Percentiles rank a stretch among this genome's conserved stretches.
Evolutionary conservation across 2,113 vertebrate genomes (phyloP).

Genomic region (Brachirus orientalis): DNA sequence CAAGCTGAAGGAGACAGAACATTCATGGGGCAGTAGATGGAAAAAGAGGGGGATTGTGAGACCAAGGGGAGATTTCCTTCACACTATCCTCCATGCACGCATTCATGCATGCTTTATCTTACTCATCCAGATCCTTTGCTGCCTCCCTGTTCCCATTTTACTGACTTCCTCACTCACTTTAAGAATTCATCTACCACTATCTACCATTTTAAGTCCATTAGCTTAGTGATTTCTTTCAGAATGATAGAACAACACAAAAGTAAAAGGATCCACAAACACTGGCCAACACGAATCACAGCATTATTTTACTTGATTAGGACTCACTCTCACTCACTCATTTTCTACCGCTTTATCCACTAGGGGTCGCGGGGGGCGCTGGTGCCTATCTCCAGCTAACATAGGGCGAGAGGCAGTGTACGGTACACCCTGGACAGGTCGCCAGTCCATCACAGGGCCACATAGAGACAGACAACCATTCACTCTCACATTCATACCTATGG

Average conservation of each 20-base stretch:
- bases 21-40: conserved; percentile 35
- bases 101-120: conserved; percentile 1
- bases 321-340: too few species aligned
- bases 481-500: too few species aligned
- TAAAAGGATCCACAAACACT: background rate
- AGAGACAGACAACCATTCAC: too few species aligned
- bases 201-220: background rate
- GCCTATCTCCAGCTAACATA: too few species aligned
- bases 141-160: background rate
- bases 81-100: background rate
- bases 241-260: background rate
- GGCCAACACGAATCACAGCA: too few species aligned
- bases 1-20: conserved; percentile 35
- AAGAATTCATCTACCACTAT: too few species aligned
- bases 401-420: too few species aligned
- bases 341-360: too few species aligned
- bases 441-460: too few species aligned
- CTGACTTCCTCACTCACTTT: background rate
- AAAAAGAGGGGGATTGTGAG: conserved; percentile 23
- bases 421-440: too few species aligned
- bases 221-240: background rate
- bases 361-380: too few species aligned
- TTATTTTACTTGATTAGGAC: too few species aligned
- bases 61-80: background rate
- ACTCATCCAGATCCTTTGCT: background rate